phyloP scores from a whole-genome alignment of 2,113 vertebrate genomes.

The Lepisosteus oculatus region DNA sequence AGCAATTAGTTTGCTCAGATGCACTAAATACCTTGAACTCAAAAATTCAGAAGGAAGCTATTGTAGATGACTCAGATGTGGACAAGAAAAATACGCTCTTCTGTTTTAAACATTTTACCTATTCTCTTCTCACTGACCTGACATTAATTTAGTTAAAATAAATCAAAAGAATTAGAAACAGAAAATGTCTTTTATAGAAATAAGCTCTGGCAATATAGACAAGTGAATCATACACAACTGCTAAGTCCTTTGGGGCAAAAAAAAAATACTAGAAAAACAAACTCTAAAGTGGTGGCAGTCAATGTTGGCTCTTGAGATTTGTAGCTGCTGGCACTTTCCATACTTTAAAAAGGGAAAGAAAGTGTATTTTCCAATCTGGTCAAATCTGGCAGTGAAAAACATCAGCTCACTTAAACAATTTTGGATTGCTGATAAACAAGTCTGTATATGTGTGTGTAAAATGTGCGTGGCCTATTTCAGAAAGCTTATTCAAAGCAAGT shows the following conservation, averaged over 20 bases:
- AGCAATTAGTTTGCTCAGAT: too few species aligned
- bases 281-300: neutral
- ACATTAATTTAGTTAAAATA: too few species aligned
- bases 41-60: too few species aligned
- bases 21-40: too few species aligned
- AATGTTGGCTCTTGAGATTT: neutral
- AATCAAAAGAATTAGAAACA: too few species aligned
- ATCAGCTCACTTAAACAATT: constrained; percentile 13
- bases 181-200: too few species aligned
- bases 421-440: constrained; percentile 16
- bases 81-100: too few species aligned
- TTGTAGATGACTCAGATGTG: too few species aligned
- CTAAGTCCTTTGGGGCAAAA: neutral
- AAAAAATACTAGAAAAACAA: neutral
- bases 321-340: constrained; percentile 3
- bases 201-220: too few species aligned
- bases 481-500: neutral
- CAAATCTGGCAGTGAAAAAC: constrained; percentile 1
- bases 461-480: constrained; percentile 4
- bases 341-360: neutral
- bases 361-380: constrained; percentile 21
- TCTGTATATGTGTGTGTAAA: constrained; percentile 1
- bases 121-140: too few species aligned
- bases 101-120: too few species aligned
- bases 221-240: neutral